A percentile compares a stretch with the other conserved stretches of the same genome.
phyloP scores from a whole-genome alignment of 2,888 invertebrate genomes.

The Dolichomitus sp. region DNA sequence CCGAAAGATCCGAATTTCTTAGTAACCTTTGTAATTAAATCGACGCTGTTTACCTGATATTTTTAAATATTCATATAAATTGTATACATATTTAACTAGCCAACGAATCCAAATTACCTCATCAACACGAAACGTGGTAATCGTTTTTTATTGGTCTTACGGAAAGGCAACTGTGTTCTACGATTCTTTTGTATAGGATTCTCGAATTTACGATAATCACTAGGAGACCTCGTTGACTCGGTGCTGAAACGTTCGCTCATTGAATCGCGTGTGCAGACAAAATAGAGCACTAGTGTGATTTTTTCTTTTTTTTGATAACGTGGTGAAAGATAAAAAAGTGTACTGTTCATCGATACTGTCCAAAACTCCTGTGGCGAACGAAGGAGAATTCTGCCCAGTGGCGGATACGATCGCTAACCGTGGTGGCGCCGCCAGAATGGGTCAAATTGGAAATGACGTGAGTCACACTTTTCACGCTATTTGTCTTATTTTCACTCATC shows the following conservation, averaged over 20 bases:
- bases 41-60: slow-evolving; percentile 8
- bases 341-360: slow-evolving; percentile 47
- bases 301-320: background rate
- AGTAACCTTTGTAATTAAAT: slow-evolving; percentile 37
- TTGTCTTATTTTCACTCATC: slow-evolving; percentile 21
- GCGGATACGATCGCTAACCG: slow-evolving; percentile 79
- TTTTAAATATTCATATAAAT: slow-evolving; percentile 31
- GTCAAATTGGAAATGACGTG: slow-evolving; percentile 85
- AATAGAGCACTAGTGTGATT: background rate
- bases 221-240: background rate
- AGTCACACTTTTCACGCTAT: slow-evolving; percentile 71
- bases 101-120: slow-evolving; percentile 23
- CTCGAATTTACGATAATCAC: background rate
- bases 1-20: slow-evolving; percentile 12
- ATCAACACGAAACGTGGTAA: background rate
- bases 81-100: slow-evolving; percentile 5
- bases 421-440: slow-evolving; percentile 82
- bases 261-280: background rate
- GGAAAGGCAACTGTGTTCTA: background rate
- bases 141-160: background rate
- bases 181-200: background rate
- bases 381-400: slow-evolving; percentile 79
- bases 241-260: background rate
- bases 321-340: slow-evolving; percentile 6
- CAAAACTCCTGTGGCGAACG: slow-evolving; percentile 85